phyloP scores from a whole-genome alignment of 2,888 invertebrate species.

The Bhutanitis thaidina region DNA sequence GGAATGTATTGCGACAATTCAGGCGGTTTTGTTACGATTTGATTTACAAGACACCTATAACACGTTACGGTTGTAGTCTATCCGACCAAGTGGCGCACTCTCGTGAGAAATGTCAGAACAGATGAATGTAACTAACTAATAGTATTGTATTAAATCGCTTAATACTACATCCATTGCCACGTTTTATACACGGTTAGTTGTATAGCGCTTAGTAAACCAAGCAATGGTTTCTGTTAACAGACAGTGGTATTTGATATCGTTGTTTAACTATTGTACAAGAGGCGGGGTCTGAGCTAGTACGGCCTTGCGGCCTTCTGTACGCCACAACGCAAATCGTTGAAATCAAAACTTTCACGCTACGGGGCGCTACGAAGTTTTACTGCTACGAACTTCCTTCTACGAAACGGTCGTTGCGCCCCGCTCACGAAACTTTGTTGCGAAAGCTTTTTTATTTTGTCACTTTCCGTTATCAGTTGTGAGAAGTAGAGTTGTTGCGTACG shows the following conservation, averaged over 20 bases:
- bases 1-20: slow-evolving; percentile 56
- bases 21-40: slow-evolving; percentile 47
- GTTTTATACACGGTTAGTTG: not conserved
- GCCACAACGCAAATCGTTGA: slow-evolving; percentile 79
- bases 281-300: slow-evolving; percentile 67
- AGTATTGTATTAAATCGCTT: slow-evolving; percentile 17
- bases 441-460: slow-evolving; percentile 77
- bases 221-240: slow-evolving; percentile 34
- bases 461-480: slow-evolving; percentile 70
- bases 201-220: not conserved
- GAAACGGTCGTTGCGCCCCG: slow-evolving; percentile 65
- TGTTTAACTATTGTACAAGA: slow-evolving; percentile 34
- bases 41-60: slow-evolving; percentile 58
- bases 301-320: slow-evolving; percentile 72
- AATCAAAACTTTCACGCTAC: slow-evolving; percentile 81
- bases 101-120: slow-evolving; percentile 74
- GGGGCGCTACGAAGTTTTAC: slow-evolving; percentile 79
- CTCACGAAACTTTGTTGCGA: slow-evolving; percentile 76
- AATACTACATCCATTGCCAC: slow-evolving; percentile 42
- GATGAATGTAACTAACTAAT: slow-evolving; percentile 57
- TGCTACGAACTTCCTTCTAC: slow-evolving; percentile 80
- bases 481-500: slow-evolving; percentile 41
- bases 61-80: slow-evolving; percentile 68
- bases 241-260: slow-evolving; percentile 2
- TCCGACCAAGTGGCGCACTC: slow-evolving; percentile 75